Evolutionary conservation across 2,797 vertebrate genomes (phyloP).

Genomic region (Takifugu rubripes): DNA sequence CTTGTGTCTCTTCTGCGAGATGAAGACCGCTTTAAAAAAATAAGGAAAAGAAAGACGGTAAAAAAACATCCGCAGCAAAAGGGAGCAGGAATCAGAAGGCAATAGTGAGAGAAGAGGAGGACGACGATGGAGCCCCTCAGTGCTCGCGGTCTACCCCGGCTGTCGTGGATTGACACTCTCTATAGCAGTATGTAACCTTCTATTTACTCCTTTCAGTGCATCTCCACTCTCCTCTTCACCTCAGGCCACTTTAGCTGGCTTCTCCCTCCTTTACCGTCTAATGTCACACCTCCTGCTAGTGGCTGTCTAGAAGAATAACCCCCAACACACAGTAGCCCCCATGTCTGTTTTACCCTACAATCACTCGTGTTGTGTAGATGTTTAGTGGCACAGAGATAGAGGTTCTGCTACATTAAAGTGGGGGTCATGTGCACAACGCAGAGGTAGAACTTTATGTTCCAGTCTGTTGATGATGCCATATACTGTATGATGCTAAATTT

Average conservation of each 20-base stretch:
- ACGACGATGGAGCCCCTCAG: slow-evolving; percentile 92
- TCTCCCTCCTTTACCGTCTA: slow-evolving; percentile 21
- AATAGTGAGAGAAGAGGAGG: slow-evolving; percentile 18
- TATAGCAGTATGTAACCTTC: slow-evolving; percentile 90
- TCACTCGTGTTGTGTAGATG: slow-evolving; percentile 25
- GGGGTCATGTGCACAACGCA: slow-evolving; percentile 38
- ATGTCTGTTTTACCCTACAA: background rate
- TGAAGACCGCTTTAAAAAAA: slow-evolving; percentile 53
- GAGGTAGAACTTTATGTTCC: slow-evolving; percentile 62
- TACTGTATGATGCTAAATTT: slow-evolving; percentile 50
- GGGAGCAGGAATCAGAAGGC: background rate
- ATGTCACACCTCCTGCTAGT: slow-evolving; percentile 29
- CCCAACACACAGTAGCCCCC: too few species aligned
- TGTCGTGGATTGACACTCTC: slow-evolving; percentile 98
- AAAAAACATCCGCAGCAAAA: background rate
- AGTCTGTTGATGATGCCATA: slow-evolving; percentile 36
- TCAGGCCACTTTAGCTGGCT: slow-evolving; percentile 16
- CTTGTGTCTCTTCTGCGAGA: slow-evolving; percentile 36
- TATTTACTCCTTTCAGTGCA: slow-evolving; percentile 24
- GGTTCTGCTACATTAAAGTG: slow-evolving; percentile 4
- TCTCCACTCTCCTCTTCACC: slow-evolving; percentile 20
- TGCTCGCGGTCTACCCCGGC: slow-evolving; percentile 89
- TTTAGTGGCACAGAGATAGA: slow-evolving; percentile 2
- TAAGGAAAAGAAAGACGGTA: slow-evolving; percentile 49
- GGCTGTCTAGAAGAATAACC: too few species aligned